Percentiles rank a stretch among this genome's conserved stretches.
Evolutionary conservation across 1,140 invertebrate genomes (phyloP).

Genomic region (Eubasilissa regina): DNA sequence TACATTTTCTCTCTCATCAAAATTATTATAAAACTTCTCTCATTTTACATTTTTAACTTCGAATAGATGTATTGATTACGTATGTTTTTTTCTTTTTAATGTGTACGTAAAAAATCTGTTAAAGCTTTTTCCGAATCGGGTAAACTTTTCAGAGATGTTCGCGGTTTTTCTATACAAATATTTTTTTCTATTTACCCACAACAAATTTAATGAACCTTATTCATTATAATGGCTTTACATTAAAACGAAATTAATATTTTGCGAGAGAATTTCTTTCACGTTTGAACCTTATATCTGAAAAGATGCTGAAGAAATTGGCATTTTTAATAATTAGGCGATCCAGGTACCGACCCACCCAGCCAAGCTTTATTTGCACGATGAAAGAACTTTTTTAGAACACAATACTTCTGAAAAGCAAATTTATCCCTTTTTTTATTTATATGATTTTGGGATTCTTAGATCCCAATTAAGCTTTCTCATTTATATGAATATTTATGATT

Average conservation of each 20-base stretch:
- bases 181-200: constrained; percentile 28
- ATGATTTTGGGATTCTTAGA: constrained; percentile 3
- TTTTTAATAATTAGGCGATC: constrained; percentile 32
- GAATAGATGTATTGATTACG: background rate
- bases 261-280: constrained; percentile 8
- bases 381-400: constrained; percentile 29
- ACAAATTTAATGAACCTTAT: constrained; percentile 34
- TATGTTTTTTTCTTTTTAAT: background rate
- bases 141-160: too few species aligned
- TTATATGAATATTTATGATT: background rate
- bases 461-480: background rate
- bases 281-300: constrained; percentile 19
- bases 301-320: constrained; percentile 9
- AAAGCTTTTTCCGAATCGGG: background rate
- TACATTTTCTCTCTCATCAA: too few species aligned
- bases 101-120: background rate
- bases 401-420: constrained; percentile 18
- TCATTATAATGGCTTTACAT: constrained; percentile 22
- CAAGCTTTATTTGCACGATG: background rate
- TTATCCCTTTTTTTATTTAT: constrained; percentile 7
- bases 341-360: background rate
- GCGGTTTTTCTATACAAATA: background rate
- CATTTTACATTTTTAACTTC: too few species aligned
- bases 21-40: too few species aligned
- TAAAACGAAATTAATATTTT: background rate